Base-by-base conservation (phyloP, 2,113 vertebrate species). In the Elephantulus edwardii region DNA sequence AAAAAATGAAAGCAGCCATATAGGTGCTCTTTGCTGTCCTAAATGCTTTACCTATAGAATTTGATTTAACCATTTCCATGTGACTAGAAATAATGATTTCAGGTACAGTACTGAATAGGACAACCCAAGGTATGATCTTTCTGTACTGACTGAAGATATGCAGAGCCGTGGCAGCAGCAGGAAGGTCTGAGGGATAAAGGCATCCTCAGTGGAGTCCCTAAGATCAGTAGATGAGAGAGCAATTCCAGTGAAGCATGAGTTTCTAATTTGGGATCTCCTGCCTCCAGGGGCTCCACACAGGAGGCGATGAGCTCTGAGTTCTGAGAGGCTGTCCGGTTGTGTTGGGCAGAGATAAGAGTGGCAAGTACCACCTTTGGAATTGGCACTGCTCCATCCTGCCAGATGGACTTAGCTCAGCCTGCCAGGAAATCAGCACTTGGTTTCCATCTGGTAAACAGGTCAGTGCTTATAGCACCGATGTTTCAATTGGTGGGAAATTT, bases 211-310 rank as follows among this genome's bases (percentile, higher is more conserved):
- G 28, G 38, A 68, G 26, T n/a, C 56, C 33, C 35, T 54, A 22
- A n/a, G 13, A 35, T 3, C 17, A 14, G 54, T 17, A 62, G 42
- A 38, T 26, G 58, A 71, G 5, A 1, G 2, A 35, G 58, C 9
- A 20, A 28, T 52, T n/a, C 13, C 44, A 35, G 2, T 30, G 42
- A 76, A 26, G 20, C 14, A 1, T 48, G n/a, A 46, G 58, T 86
- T 93, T 93, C 83, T 93, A 93, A 94, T 78, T 86, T 88, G 68
- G 68, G 80, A 8, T 60, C 44, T 28, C 8, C 77, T 78, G 88
- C 40, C 70, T 64, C 26, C 72, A 24, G 54, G 77, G 40, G 2
- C 58, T 80, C 90, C 46, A 66, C 30, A 81, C 5, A 26, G 5
- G 56, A 86, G 28, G 30, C 68, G 19, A n/a, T 54, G 20, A 7